Conservation (phyloP, 2,888 invertebrate genomes). For the Eristalis pertinax region DNA sequence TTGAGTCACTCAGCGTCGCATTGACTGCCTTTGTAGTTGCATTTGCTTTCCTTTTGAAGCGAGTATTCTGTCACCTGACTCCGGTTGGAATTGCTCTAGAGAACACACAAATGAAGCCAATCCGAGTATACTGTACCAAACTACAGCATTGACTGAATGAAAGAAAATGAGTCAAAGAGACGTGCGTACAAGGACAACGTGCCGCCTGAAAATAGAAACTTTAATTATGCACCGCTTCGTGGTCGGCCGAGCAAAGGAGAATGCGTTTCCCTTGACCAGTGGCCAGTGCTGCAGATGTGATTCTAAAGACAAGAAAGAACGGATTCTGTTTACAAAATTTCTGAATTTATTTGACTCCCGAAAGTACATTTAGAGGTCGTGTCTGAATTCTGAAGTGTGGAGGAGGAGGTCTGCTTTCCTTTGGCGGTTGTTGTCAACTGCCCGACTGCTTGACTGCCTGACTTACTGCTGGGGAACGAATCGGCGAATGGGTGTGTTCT, state of each 20-base stretch:
- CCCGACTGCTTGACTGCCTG: not conserved
- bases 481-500: slow-evolving; percentile 21
- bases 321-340: not conserved
- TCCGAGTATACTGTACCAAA: not conserved
- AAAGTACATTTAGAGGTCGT: slow-evolving; percentile 7
- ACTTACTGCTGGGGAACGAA: slow-evolving; percentile 45
- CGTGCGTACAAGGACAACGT: not conserved
- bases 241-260: not conserved
- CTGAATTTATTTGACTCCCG: slow-evolving; percentile 21
- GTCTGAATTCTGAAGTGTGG: not conserved
- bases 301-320: not conserved
- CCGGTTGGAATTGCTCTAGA: not conserved
- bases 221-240: not conserved
- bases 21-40: not conserved
- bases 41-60: not conserved
- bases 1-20: not conserved
- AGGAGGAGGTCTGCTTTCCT: not conserved
- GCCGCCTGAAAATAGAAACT: not conserved
- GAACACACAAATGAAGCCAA: not conserved
- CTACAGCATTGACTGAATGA: not conserved
- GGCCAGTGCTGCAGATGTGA: not conserved
- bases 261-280: not conserved
- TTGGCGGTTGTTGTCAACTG: not conserved
- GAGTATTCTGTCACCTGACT: not conserved
- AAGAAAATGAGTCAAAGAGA: not conserved